Conservation (phyloP, 1,140 invertebrate species). For the Drosophila lacteicornis region DNA sequence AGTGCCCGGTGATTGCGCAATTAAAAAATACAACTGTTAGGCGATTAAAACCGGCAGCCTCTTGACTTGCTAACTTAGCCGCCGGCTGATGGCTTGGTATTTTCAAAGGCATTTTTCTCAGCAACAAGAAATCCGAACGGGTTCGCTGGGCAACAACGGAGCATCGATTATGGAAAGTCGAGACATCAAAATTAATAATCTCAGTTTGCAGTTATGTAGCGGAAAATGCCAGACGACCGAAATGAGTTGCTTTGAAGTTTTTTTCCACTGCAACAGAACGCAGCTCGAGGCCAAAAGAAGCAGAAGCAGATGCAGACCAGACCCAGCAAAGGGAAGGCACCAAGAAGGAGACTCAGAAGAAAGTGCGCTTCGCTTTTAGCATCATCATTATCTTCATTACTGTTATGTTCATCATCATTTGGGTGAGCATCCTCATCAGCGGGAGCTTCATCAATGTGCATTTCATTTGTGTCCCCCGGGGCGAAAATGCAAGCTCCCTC, state of each 20-base stretch:
- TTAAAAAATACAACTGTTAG: constrained; percentile 20
- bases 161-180: constrained; percentile 75
- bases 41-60: constrained; percentile 52
- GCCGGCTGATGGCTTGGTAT: constrained; percentile 39
- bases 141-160: constrained; percentile 33
- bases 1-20: background rate
- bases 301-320: constrained; percentile 10
- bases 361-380: constrained; percentile 32
- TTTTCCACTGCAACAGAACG: constrained; percentile 50
- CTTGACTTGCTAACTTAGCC: constrained; percentile 71
- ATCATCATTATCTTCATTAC: constrained; percentile 34
- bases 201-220: constrained; percentile 59
- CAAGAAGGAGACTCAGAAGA: constrained; percentile 17
- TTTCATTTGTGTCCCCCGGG: constrained; percentile 57
- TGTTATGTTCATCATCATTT: background rate
- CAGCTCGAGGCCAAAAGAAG: constrained; percentile 21
- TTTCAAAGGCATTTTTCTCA: constrained; percentile 57
- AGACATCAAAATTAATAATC: constrained; percentile 80
- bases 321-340: constrained; percentile 7
- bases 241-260: constrained; percentile 74
- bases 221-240: constrained; percentile 51
- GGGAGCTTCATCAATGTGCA: constrained; percentile 57
- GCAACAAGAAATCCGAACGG: background rate
- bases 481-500: background rate
- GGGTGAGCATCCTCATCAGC: constrained; percentile 32